Evolutionary conservation across 2,113 vertebrate genomes (phyloP).

Genomic region (Ophiodon elongatus): DNA sequence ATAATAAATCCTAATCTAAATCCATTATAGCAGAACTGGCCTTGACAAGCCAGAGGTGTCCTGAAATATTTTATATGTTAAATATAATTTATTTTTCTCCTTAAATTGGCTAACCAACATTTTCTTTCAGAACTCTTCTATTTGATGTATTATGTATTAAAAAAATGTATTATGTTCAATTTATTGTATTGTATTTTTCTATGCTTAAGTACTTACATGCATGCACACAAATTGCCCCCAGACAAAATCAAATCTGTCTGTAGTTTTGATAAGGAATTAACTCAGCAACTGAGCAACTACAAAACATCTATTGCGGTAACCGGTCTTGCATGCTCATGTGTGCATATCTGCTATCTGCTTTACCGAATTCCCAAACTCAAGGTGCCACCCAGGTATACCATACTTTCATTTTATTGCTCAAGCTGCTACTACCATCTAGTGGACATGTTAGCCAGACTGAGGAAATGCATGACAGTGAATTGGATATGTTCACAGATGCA

Average conservation of each 20-base stretch:
- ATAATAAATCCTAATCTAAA: not conserved
- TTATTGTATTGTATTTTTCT: not conserved
- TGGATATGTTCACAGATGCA: too few relatives aligned
- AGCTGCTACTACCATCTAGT: constrained; percentile 18
- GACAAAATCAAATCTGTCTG: not conserved
- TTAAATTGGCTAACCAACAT: not conserved
- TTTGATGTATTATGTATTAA: too few relatives aligned
- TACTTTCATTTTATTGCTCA: not conserved
- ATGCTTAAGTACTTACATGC: not conserved
- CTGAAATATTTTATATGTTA: not conserved
- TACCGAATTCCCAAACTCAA: not conserved
- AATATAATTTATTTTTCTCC: not conserved
- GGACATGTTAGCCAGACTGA: not conserved
- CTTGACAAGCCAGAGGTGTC: not conserved
- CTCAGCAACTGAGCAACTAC: not conserved
- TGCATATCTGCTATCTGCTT: not conserved
- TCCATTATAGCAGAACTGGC: not conserved
- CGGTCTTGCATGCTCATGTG: not conserved
- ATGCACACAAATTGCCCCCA: not conserved
- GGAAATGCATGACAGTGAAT: not conserved
- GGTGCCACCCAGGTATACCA: too few relatives aligned
- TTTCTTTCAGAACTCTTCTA: not conserved
- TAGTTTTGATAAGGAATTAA: not conserved
- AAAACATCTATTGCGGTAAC: not conserved
- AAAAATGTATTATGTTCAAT: not conserved